A percentile compares a stretch with the other conserved stretches of the same genome.
Conservation (phyloP, 2,888 invertebrate genomes). For the Sepioteuthis lessoniana region DNA sequence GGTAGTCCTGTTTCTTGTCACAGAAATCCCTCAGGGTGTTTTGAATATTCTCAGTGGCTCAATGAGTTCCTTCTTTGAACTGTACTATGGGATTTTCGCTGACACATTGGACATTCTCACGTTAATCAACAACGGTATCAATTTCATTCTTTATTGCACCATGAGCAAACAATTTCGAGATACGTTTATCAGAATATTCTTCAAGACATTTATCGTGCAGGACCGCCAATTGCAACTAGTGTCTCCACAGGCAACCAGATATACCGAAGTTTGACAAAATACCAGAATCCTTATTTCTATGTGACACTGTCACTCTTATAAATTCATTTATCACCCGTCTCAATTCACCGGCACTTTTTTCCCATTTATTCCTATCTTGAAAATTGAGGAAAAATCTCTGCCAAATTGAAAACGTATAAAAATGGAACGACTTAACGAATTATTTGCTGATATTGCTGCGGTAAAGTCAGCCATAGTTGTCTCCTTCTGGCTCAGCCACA, state of each 20-base stretch:
- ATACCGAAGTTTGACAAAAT: conserved; percentile 62
- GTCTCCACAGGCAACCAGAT: conserved; percentile 61
- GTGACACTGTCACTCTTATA: not conserved
- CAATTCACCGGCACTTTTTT: not conserved
- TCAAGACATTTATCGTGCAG: conserved; percentile 61
- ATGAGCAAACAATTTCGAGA: conserved; percentile 94
- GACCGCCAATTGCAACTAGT: conserved; percentile 58
- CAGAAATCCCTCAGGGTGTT: conserved; percentile 89
- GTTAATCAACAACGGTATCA: conserved; percentile 91
- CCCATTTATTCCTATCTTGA: not conserved
- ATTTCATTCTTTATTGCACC: conserved; percentile 92
- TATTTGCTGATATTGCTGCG: no score
- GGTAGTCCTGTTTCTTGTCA: conserved; percentile 89
- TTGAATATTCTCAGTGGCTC: conserved; percentile 85
- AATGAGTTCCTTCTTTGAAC: conserved; percentile 82
- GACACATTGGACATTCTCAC: conserved; percentile 93
- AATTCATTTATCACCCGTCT: not conserved
- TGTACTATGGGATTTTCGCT: conserved; percentile 79
- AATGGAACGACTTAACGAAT: no score
- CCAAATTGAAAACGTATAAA: no score
- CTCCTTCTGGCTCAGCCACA: no score
- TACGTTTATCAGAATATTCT: conserved; percentile 80
- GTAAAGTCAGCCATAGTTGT: no score
- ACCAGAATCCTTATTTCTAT: not conserved
- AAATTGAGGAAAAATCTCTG: not conserved